Evolutionary conservation across 2,113 vertebrate genomes (phyloP), one percentile per base, ranked within the genome.

Genomic region (Aegotheles bennettii): DNA sequence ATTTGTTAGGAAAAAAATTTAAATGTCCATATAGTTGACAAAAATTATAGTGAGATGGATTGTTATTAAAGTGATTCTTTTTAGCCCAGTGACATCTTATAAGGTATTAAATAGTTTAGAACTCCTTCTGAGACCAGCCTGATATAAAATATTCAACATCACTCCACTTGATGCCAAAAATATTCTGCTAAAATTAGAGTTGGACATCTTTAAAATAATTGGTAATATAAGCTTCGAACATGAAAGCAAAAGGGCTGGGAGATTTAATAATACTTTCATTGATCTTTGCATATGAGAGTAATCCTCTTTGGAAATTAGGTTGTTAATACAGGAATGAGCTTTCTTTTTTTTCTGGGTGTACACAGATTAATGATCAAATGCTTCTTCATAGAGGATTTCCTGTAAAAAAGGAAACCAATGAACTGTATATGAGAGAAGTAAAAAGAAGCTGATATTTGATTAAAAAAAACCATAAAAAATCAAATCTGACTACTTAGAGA

Each of bases 201-300:
- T 95, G 89, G 70, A 92, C 56, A 69, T 89, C 59, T 96, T 91
- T 96, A 93, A 95, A 96, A 96, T 96, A 96, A 96, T 95, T 96
- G 91, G 73, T 40, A 92, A 96, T 95, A 97, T 90, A 76, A 82
- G 81, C 69, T 95, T 94, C 95, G 38, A 51, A 94, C 85, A 88
- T 57, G 69, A 95, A 94, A 91, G 68, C 6, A 95, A 94, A 91
- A 95, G 48, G 31, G n/a, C 23, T 90, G 78, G 80, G 48, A 86
- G 20, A 84, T 96, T 97, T 95, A 97, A 92, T 96, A 97, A 91
- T 45, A 68, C 47, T 54, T 93, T 93, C 90, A 96, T 91, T 95
- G 77, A 96, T 97, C 82, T 95, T 76, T 93, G 89, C 40, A 91
- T 95, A 84, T n/a, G 93, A 97, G 78, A 94, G 31, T 84, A 94